phyloP scores from a whole-genome alignment of 37 sponge, comb jelly and placozoan species.

The Ephydatia muelleri region DNA sequence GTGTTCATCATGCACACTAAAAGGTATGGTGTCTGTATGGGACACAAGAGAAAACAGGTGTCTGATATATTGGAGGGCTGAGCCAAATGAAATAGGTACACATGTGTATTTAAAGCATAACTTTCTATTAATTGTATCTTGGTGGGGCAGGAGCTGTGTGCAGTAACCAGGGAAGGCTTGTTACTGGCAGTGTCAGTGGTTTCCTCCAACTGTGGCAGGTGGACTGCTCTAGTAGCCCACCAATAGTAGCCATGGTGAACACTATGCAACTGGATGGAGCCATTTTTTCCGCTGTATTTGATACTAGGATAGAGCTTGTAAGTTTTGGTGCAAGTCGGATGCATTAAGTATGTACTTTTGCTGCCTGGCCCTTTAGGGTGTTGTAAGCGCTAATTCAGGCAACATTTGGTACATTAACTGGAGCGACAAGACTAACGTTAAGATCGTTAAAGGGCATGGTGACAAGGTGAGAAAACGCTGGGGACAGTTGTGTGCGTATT shows the following conservation, averaged over 20 bases:
- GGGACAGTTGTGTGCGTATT: too few species aligned
- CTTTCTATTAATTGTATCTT: background rate
- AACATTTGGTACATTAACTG: conserved; percentile 85
- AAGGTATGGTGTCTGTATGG: conserved; percentile 82
- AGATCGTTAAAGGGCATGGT: conserved; percentile 74
- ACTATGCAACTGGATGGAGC: conserved; percentile 62
- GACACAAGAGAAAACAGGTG: conserved; percentile 61
- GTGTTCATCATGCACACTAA: background rate
- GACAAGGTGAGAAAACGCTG: conserved; percentile 40
- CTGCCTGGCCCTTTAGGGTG: conserved; percentile 52
- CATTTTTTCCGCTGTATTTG: conserved; percentile 60
- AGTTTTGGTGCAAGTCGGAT: background rate
- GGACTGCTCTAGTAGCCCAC: conserved; percentile 15
- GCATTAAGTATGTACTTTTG: background rate
- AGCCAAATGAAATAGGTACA: conserved; percentile 60
- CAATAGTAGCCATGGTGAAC: conserved; percentile 42
- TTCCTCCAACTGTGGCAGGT: conserved; percentile 68
- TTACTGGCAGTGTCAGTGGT: conserved; percentile 51
- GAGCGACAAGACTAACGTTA: conserved; percentile 60
- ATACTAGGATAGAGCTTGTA: conserved; percentile 67
- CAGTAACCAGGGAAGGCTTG: conserved; percentile 13
- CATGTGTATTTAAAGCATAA: background rate
- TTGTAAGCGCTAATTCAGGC: conserved; percentile 74
- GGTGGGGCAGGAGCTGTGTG: conserved; percentile 36
- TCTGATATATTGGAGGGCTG: conserved; percentile 75